Evolutionary conservation across 1,140 invertebrate genomes (phyloP).

Genomic region (Drosophila yakuba): DNA sequence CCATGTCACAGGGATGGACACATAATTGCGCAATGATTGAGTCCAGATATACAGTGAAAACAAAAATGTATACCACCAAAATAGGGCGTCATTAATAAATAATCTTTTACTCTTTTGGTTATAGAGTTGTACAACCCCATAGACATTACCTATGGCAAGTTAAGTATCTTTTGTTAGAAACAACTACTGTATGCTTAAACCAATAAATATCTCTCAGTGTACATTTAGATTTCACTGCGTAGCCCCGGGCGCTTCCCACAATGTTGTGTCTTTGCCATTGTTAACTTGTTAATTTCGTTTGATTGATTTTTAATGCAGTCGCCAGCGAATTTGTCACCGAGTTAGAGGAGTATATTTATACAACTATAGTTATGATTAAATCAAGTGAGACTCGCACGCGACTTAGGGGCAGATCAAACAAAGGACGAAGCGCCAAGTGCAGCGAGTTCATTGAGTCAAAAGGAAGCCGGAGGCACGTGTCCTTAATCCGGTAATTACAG

Average conservation of each 20-base stretch:
- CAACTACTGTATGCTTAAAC: no score
- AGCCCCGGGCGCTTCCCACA: conserved; percentile 71
- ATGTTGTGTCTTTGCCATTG: conserved; percentile 49
- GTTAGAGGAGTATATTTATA: conserved; percentile 40
- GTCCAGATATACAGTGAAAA: conserved; percentile 8
- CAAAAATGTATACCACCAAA: neutral
- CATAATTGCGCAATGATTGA: conserved; percentile 75
- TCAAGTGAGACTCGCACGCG: conserved; percentile 72
- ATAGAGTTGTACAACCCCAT: no score
- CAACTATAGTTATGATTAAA: conserved; percentile 76
- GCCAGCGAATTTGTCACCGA: conserved; percentile 49
- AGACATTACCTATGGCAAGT: neutral
- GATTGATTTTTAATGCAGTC: conserved; percentile 78
- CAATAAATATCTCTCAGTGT: conserved; percentile 1
- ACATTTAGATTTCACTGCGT: conserved; percentile 16
- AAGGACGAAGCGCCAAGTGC: conserved; percentile 65
- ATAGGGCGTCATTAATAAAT: no score
- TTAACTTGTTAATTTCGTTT: conserved; percentile 82
- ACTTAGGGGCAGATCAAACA: conserved; percentile 53
- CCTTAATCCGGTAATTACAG: conserved; percentile 81
- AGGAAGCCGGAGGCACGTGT: conserved; percentile 78
- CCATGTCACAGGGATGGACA: conserved; percentile 31
- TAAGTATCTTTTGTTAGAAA: no score
- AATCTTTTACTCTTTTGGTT: no score
- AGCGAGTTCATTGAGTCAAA: conserved; percentile 65